Conservation (phyloP, 2,888 invertebrate species). For the Trachelus iudaicus region DNA sequence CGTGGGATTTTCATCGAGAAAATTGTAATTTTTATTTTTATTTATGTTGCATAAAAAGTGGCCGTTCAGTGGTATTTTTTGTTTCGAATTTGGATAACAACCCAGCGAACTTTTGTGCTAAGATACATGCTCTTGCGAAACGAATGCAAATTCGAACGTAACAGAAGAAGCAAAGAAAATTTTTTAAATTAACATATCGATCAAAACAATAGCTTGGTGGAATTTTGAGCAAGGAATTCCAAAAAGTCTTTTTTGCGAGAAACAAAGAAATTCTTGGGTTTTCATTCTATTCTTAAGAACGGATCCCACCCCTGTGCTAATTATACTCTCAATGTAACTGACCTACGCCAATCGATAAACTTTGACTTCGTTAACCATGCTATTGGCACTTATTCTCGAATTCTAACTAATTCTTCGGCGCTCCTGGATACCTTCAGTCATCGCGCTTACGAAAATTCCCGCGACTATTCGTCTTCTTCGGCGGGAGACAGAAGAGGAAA, state of each 20-base stretch:
- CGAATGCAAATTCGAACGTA: constrained; percentile 32
- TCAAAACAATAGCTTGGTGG: background rate
- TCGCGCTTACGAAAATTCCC: background rate
- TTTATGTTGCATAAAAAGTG: background rate
- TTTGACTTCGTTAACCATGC: background rate
- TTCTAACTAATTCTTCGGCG: background rate
- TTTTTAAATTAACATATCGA: constrained; percentile 12
- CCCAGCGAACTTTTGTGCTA: constrained; percentile 49
- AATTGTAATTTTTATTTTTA: background rate
- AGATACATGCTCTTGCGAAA: constrained; percentile 54
- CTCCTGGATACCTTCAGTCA: background rate
- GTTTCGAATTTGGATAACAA: constrained; percentile 34
- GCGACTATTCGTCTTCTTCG: background rate
- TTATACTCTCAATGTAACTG: background rate
- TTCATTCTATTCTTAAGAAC: background rate
- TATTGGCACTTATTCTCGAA: background rate
- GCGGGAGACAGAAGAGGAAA: constrained; percentile 9
- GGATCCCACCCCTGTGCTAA: background rate
- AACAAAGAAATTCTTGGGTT: background rate
- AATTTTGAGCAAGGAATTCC: background rate
- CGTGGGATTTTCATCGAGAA: background rate
- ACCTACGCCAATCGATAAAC: background rate
- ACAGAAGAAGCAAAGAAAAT: constrained; percentile 21
- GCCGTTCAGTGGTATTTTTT: background rate
- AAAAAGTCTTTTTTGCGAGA: background rate